Conservation (phyloP, 2,113 vertebrate species). For the Geococcyx californianus region DNA sequence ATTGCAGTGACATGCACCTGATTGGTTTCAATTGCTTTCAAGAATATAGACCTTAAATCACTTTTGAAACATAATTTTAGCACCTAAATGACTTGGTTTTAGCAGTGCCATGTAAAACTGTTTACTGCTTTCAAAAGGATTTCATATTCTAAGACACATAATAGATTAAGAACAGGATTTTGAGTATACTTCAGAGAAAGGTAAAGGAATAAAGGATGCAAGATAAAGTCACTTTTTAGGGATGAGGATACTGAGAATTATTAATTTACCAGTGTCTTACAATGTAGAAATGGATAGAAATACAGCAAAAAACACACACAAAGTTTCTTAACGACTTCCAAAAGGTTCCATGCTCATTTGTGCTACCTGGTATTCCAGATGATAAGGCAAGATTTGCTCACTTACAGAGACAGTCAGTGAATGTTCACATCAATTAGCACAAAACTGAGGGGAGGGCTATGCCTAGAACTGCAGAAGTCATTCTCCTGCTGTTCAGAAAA, state of each 20-base stretch:
- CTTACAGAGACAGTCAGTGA: neutral
- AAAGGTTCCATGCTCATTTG: accelerated
- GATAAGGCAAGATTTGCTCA: neutral
- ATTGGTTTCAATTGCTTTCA: neutral
- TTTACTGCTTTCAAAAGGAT: neutral
- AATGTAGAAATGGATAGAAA: neutral
- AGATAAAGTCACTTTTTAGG: neutral
- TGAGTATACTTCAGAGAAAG: neutral
- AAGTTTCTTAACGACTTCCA: neutral
- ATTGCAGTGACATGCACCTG: neutral
- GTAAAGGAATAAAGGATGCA: neutral
- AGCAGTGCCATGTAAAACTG: neutral
- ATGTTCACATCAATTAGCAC: neutral
- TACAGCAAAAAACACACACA: neutral
- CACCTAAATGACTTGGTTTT: neutral
- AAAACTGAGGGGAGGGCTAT: neutral
- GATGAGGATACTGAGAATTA: neutral
- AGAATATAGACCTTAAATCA: neutral
- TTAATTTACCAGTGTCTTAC: neutral
- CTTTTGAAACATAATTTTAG: neutral
- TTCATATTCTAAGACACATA: neutral
- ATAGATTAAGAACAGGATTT: neutral
- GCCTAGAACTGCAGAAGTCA: neutral
- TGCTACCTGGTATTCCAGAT: neutral
- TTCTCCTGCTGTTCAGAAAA: neutral